Evolutionary conservation across 2,113 vertebrate species (phyloP).

Genomic region (Megaleporinus macrocephalus): DNA sequence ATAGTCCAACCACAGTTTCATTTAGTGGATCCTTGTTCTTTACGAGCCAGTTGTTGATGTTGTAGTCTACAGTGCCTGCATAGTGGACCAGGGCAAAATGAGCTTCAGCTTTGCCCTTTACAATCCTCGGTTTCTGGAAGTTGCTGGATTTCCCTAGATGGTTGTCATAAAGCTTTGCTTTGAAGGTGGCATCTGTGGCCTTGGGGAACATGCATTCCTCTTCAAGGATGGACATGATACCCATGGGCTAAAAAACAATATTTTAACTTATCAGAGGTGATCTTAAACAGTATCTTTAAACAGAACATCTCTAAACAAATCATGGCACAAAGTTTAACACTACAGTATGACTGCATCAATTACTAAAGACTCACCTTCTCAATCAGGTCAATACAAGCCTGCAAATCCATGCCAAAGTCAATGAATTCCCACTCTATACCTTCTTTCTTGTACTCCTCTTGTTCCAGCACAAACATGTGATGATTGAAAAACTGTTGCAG

Average conservation of each 20-base stretch:
- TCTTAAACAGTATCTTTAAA: not conserved
- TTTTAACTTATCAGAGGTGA: not conserved
- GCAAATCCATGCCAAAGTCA: slow-evolving; percentile 77
- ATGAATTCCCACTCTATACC: slow-evolving; percentile 78
- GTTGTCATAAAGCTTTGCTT: slow-evolving; percentile 68
- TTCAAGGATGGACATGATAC: slow-evolving; percentile 71
- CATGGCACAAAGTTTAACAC: not conserved
- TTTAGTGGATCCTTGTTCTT: slow-evolving; percentile 83
- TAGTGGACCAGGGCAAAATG: slow-evolving; percentile 79
- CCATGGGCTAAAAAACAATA: slow-evolving; percentile 61
- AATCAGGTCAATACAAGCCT: slow-evolving; percentile 79
- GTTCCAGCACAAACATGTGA: slow-evolving; percentile 79
- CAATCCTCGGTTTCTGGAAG: slow-evolving; percentile 73
- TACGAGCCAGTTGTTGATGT: slow-evolving; percentile 77
- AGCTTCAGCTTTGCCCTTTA: slow-evolving; percentile 76
- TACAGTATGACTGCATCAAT: not conserved
- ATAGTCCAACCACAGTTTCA: slow-evolving; percentile 79
- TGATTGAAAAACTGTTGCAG: slow-evolving; percentile 82
- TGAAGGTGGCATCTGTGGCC: slow-evolving; percentile 63
- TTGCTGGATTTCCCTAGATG: slow-evolving; percentile 69
- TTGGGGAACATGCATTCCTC: slow-evolving; percentile 70
- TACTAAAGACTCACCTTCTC: slow-evolving; percentile 70
- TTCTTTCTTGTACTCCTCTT: slow-evolving; percentile 83
- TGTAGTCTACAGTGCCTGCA: slow-evolving; percentile 81
- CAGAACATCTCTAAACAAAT: not conserved